These are phyloP conservation scores for Struthidea cinerea DNA, from an alignment of 2,113 vertebrate species.

Conservation along the genomic window DNA sequence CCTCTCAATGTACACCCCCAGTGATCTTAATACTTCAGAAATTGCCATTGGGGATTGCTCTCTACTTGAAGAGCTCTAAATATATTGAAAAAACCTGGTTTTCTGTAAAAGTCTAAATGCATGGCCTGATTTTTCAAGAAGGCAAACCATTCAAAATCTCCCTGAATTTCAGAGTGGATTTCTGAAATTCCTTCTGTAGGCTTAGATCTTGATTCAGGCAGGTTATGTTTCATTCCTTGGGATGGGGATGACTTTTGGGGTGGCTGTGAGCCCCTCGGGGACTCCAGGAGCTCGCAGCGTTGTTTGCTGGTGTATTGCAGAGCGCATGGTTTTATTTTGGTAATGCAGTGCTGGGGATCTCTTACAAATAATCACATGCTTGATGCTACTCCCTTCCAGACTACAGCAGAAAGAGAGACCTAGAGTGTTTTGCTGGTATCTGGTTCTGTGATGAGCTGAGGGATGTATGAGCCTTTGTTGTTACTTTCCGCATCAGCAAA, in stretches of 20 bases:
- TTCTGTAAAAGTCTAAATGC: background rate
- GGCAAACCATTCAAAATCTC: background rate
- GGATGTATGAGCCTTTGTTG: background rate
- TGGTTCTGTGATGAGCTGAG: background rate
- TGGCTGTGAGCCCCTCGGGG: rapidly evolving
- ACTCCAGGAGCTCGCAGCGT: rapidly evolving
- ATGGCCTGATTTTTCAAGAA: background rate
- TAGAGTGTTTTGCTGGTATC: background rate
- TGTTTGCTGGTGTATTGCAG: background rate
- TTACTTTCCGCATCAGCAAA: background rate
- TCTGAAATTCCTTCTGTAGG: background rate
- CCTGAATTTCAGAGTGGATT: background rate
- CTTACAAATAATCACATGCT: background rate
- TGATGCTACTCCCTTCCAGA: background rate
- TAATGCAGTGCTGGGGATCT: background rate
- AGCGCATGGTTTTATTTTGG: rapidly evolving
- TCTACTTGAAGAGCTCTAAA: background rate
- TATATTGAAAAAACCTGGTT: background rate
- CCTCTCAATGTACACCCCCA: rapidly evolving
- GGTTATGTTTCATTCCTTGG: rapidly evolving
- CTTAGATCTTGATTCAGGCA: background rate
- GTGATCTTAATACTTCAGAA: background rate
- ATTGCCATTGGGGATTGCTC: background rate
- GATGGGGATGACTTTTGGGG: background rate
- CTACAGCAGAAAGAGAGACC: background rate